A percentile compares a stretch with the other conserved stretches of the same genome.
Conservation (phyloP, 2,797 vertebrate species). For the Macrochelys suwanniensis region DNA sequence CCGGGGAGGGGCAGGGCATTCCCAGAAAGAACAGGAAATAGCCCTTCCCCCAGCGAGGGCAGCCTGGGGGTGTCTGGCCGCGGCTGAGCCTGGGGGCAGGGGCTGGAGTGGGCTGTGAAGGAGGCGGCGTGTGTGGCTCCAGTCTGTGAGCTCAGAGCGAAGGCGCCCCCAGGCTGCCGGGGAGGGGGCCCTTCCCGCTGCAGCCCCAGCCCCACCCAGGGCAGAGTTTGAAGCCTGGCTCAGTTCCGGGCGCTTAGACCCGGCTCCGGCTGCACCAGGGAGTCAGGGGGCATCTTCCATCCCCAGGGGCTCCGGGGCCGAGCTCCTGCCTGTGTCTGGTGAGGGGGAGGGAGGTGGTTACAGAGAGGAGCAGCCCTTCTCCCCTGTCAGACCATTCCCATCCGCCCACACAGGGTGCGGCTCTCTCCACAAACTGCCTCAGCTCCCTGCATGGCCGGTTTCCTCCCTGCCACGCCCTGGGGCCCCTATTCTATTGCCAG, state of each 20-base stretch:
- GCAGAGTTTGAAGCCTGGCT: neutral
- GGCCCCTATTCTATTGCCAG: neutral
- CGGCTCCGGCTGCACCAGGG: neutral
- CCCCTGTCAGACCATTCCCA: neutral
- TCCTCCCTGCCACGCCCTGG: neutral
- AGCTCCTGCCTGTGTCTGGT: slow-evolving; percentile 2
- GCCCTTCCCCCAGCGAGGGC: neutral
- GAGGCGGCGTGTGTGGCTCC: neutral
- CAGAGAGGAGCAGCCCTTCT: neutral
- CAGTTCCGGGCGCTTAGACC: neutral
- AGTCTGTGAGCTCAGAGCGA: neutral
- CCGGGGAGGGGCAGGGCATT: neutral
- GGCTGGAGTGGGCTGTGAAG: neutral
- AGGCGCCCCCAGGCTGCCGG: too few species aligned
- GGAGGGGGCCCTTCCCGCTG: rapidly evolving
- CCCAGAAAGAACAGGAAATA: neutral
- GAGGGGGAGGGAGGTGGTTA: neutral
- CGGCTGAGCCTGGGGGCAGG: neutral
- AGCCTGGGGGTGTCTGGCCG: too few species aligned
- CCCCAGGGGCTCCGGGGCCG: neutral
- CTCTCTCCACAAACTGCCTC: neutral
- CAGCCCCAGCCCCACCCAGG: neutral
- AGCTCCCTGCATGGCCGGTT: neutral
- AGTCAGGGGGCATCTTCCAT: slow-evolving; percentile 9
- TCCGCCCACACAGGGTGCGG: neutral